Base-by-base conservation (phyloP, 2,113 vertebrate genomes). In the Colossoma macropomum region DNA sequence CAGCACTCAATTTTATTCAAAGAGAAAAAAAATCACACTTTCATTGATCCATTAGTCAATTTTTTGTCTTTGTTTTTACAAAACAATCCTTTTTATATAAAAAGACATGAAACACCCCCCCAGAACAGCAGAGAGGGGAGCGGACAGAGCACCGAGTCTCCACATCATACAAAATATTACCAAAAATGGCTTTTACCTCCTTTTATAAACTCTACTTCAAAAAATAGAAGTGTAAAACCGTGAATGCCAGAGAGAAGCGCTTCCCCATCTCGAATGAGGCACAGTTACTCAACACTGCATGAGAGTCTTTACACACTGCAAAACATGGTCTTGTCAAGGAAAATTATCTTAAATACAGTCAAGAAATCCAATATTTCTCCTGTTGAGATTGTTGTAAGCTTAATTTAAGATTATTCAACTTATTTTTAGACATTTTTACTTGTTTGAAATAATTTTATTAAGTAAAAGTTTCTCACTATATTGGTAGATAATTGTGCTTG, bases 181-280 rank as follows among this genome's bases (percentile, higher is more conserved):
- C 92, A 93, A 94, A 94, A 94, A 94, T 94, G 94, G 93, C 93
- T 95, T 94, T 92, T 90, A 93, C 91, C 93, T 94, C 93, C 92
- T 88, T 70, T 85, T 92, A 93, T 92, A 80, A 56, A 56, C 19
- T 23, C 1, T 54, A 85, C 86, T 90, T 89, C 90, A 89, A 87
- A 45, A n/a, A 83, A 81, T 88, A 87, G 92, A 92, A 92, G 92
- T 86, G 85, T 90, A 90, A 87, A 87, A 91, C 84, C 34, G 87
- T 65, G 68, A 77, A 89, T 21, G 8, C 17, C 66, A 59, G n/a
- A 77, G 77, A 90, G 87, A 85, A 91, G 81, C 83, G 71, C 75
- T 48, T 75, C 83, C 69, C 81, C 41, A 74, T 82, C 88, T 85
- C 91, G 89, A 91, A 86, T 91, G 92, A 94, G 93, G 93, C 94